A percentile compares a stretch with the other conserved stretches of the same genome.
phyloP scores from a whole-genome alignment of 1,140 invertebrate species.

The Melitaea cinxia region DNA sequence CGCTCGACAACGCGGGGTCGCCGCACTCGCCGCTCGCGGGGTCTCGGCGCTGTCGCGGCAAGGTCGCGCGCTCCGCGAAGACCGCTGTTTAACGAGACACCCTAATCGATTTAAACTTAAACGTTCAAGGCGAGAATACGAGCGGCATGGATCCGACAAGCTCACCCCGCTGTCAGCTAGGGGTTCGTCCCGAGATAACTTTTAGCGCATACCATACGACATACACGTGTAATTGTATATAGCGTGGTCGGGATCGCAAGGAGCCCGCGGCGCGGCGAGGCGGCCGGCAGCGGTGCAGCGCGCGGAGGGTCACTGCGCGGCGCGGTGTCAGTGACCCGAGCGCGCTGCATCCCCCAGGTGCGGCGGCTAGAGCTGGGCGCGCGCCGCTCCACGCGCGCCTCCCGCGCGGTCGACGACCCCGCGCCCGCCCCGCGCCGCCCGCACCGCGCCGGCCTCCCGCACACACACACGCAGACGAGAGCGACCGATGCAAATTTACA shows the following conservation, averaged over 20 bases:
- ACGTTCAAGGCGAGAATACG: background rate
- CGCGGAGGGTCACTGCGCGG: constrained; percentile 12
- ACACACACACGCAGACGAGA: constrained; percentile 11
- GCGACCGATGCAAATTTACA: background rate
- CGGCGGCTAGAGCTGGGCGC: constrained; percentile 27
- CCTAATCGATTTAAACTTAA: background rate
- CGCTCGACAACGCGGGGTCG: constrained; percentile 47
- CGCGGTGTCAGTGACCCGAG: constrained; percentile 30
- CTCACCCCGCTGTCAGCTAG: too few relatives aligned
- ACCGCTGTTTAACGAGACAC: background rate
- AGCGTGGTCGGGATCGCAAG: too few relatives aligned
- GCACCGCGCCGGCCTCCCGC: constrained; percentile 15
- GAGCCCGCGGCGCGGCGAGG: background rate
- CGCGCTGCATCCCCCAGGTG: constrained; percentile 15
- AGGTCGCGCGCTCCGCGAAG: constrained; percentile 41
- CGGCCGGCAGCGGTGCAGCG: constrained; percentile 7
- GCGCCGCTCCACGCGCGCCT: constrained; percentile 27
- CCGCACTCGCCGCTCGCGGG: constrained; percentile 30
- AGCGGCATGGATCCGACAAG: too few relatives aligned
- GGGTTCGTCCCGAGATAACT: background rate
- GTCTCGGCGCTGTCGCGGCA: constrained; percentile 51
- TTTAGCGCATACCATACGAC: background rate
- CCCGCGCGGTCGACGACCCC: constrained; percentile 44
- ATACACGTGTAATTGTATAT: too few relatives aligned
- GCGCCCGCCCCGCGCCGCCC: constrained; percentile 19